Percentiles rank a stretch among this genome's conserved stretches.
phyloP scores from a whole-genome alignment of 2,113 vertebrate species.

The Macaca nemestrina region DNA sequence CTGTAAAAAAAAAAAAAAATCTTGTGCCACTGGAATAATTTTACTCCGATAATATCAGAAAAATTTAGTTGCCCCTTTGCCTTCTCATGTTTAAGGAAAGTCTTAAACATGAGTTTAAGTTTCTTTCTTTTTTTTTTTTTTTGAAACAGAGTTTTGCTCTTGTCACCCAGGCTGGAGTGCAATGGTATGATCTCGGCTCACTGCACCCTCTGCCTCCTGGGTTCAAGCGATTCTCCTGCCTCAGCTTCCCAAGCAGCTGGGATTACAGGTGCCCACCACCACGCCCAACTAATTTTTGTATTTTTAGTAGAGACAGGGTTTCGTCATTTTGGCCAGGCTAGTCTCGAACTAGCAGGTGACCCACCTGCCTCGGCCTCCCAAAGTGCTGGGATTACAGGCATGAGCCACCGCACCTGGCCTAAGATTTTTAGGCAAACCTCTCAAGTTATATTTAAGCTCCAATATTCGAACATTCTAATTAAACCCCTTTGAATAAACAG shows the following conservation, averaged over 20 bases:
- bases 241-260: no score
- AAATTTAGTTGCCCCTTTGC: neutral
- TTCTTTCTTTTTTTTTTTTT: no score
- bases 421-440: neutral
- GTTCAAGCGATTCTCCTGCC: no score
- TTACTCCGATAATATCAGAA: neutral
- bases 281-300: no score
- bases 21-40: neutral
- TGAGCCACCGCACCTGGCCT: neutral
- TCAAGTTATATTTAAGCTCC: neutral
- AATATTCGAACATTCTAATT: neutral
- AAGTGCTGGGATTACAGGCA: neutral
- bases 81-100: neutral
- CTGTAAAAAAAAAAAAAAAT: neutral
- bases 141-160: no score
- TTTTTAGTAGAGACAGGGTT: no score
- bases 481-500: neutral
- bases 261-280: accelerated
- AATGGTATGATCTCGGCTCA: accelerated
- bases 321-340: no score
- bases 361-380: no score
- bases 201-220: no score
- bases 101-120: neutral
- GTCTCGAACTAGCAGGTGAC: no score
- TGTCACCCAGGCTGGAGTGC: no score